Evolutionary conservation across 2,888 invertebrate genomes (phyloP).

Genomic region (Disparrhopalites patrizii): DNA sequence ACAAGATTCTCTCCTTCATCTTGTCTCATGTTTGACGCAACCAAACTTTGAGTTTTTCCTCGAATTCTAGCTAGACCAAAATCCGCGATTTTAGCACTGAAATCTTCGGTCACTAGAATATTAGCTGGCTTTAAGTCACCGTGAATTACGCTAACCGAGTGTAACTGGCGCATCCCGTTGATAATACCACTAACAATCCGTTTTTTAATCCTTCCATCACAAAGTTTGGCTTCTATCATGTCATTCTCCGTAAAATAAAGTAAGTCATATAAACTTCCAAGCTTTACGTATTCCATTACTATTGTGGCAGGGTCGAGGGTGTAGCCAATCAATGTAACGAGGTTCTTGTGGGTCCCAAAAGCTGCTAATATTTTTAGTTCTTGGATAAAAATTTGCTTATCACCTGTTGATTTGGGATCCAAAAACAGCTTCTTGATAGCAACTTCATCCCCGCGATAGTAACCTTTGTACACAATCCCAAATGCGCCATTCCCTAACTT

Average conservation of each 20-base stretch:
- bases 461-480: slow-evolving; percentile 15
- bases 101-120: slow-evolving; percentile 25
- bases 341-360: slow-evolving; percentile 24
- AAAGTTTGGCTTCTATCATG: slow-evolving; percentile 24
- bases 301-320: slow-evolving; percentile 1
- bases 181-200: slow-evolving; percentile 18
- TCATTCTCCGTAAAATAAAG: slow-evolving; percentile 20
- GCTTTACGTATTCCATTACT: slow-evolving; percentile 28
- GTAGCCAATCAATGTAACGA: slow-evolving; percentile 21
- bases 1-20: slow-evolving; percentile 19
- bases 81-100: slow-evolving; percentile 26
- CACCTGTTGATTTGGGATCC: not conserved
- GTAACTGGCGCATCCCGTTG: slow-evolving; percentile 28
- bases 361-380: slow-evolving; percentile 25
- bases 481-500: slow-evolving; percentile 15
- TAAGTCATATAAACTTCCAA: slow-evolving; percentile 26
- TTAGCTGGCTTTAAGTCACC: slow-evolving; percentile 31
- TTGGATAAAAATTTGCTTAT: not conserved
- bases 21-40: not conserved
- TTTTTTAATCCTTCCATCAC: slow-evolving; percentile 30
- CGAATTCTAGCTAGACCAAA: slow-evolving; percentile 25
- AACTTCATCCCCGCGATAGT: not conserved
- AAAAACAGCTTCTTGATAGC: slow-evolving; percentile 5
- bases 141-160: slow-evolving; percentile 26
- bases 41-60: slow-evolving; percentile 18